Evolutionary conservation across 2,888 invertebrate genomes (phyloP).

Genomic region (Anthophora plumipes): DNA sequence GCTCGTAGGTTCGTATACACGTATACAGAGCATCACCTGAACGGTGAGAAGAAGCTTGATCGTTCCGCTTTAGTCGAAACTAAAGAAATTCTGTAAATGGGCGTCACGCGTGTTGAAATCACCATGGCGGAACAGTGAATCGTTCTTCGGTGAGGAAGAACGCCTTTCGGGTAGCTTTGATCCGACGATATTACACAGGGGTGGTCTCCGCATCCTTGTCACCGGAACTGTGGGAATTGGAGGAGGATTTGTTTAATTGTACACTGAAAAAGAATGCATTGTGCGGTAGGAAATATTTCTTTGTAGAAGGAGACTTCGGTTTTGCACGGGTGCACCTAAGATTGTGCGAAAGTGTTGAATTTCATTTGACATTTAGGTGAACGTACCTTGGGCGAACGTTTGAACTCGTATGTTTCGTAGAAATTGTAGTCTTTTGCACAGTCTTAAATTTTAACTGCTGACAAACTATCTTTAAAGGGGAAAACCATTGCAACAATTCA

Average conservation of each 20-base stretch:
- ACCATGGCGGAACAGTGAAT: constrained; percentile 14
- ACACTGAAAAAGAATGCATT: neutral
- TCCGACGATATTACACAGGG: neutral
- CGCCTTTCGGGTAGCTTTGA: constrained; percentile 16
- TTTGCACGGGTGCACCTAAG: neutral
- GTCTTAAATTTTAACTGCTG: too few species aligned
- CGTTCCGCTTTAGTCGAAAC: constrained; percentile 25
- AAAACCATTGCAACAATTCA: too few species aligned
- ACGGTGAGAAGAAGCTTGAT: neutral
- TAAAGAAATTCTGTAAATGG: constrained; percentile 37
- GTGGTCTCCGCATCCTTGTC: constrained; percentile 18
- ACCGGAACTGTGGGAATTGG: constrained; percentile 13
- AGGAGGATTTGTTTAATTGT: constrained; percentile 8
- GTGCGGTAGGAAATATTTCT: neutral
- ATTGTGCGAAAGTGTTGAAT: neutral
- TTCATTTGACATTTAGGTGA: neutral
- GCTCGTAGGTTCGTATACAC: neutral
- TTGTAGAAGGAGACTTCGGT: neutral
- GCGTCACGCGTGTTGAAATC: constrained; percentile 21
- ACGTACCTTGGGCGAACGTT: too few species aligned
- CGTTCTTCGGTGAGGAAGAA: neutral
- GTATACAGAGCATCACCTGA: neutral
- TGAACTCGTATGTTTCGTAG: too few species aligned
- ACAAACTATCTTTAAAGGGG: too few species aligned
- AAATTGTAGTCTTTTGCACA: too few species aligned